Evolutionary conservation across 2,888 invertebrate genomes (phyloP), one percentile per base, ranked within the genome.

Genomic region (Volucella zonaria): DNA sequence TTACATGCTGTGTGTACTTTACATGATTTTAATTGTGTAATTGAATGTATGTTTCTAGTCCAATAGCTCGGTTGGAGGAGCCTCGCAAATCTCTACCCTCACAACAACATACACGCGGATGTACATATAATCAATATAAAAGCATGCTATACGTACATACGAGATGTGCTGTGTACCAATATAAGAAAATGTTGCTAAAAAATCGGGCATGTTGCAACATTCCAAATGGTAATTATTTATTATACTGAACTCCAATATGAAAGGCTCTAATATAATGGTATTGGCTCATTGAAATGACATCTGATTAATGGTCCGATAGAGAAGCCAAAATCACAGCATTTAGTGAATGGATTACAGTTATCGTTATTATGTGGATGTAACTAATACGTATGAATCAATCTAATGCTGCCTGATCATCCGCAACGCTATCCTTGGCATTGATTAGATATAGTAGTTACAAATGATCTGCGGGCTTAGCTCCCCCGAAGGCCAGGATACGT

Each of bases 281-380:
- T 51, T 51, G 51, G 71, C 40, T 59, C 10, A 77, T 76, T 71
- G 31, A 71, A 64, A n/a, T 67, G 81, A 66, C 68, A 71, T 66
- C 45, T 79, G 66, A 73, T 66, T 49, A 59, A 79, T 73, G 11
- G 52, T 52, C 12, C 38, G 56, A 66, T 42, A 66, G 49, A 15
- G 66, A 42, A 54, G 38, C 47, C 64, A 73, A 71, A 76, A 76
- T 81, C 70, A 70, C 71, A 67, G 42, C 45, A 66, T 67, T n/a
- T 54, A 71, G 54, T 49, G 18, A 56, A 66, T 66, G 42, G 66
- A 66, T 75, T 52, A 75, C 43, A 56, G 66, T 52, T 56, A 61
- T 71, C 56, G 59, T 73, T 71, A 82, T 67, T 77, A 77, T 82
- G 66, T 67, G 66, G 52, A 61, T 77, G 66, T 70, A 54, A 76